These are phyloP conservation scores for Carollia perspicillata DNA, from an alignment of 2,113 vertebrate genomes.

Conservation along the genomic window DNA sequence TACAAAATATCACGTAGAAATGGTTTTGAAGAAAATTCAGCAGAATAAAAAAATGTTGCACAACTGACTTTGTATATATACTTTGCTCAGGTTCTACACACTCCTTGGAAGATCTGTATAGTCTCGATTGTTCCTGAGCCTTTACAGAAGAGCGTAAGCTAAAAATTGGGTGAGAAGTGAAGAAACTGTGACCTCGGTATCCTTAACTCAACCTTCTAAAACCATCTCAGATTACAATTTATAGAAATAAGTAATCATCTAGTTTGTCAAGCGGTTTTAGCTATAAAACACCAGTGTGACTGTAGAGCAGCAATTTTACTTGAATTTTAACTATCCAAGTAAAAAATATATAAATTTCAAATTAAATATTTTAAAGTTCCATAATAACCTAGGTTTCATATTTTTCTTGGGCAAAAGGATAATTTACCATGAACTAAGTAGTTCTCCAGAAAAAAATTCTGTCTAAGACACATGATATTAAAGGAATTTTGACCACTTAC, in stretches of 20 bases:
- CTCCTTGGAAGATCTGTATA: background rate
- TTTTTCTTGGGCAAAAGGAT: background rate
- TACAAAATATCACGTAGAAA: background rate
- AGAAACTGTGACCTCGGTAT: background rate
- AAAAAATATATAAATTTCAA: background rate
- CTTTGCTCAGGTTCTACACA: background rate
- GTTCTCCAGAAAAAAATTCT: background rate
- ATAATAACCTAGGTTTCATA: background rate
- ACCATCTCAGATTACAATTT: background rate
- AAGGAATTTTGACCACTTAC: background rate
- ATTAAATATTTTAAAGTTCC: background rate
- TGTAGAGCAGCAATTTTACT: background rate
- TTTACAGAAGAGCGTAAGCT: background rate
- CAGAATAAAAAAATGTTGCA: background rate
- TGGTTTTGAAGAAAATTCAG: background rate
- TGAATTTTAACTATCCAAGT: background rate
- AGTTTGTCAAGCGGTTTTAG: background rate
- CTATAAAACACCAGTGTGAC: background rate
- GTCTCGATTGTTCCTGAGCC: background rate
- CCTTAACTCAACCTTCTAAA: background rate
- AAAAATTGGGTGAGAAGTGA: background rate
- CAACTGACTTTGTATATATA: background rate
- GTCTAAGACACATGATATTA: background rate
- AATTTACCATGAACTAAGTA: background rate
- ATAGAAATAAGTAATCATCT: background rate